Conservation (phyloP, 30 jellyfish, hydroid and myxozoan species). For the Aurelia aurita region DNA sequence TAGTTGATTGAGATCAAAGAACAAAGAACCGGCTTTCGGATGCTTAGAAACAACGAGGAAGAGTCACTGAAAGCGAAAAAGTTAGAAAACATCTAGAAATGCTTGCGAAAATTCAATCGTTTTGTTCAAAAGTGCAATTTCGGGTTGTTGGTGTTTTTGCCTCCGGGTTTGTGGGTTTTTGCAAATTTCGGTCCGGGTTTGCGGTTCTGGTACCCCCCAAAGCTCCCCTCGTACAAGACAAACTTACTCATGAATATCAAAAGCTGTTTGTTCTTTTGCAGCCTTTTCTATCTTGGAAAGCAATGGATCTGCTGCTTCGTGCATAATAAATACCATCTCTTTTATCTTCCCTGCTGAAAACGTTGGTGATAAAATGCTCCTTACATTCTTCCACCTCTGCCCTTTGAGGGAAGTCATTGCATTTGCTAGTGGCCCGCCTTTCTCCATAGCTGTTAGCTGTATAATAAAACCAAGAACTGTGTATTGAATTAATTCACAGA, state of each 20-base stretch:
- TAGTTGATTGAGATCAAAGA: too few relatives aligned
- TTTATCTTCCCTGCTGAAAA: constrained; percentile 46
- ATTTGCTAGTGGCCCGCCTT: constrained; percentile 14
- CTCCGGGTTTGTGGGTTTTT: too few relatives aligned
- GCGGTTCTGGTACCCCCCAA: too few relatives aligned
- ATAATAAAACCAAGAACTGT: neutral
- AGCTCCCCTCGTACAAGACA: neutral
- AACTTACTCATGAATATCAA: constrained; percentile 24
- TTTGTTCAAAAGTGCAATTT: too few relatives aligned
- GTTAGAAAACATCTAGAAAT: too few relatives aligned
- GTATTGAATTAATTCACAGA: too few relatives aligned
- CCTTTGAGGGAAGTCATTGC: constrained; percentile 24
- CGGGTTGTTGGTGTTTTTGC: too few relatives aligned
- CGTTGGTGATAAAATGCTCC: constrained; percentile 25
- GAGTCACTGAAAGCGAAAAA: too few relatives aligned
- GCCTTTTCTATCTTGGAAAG: constrained; percentile 18
- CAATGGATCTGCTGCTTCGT: constrained; percentile 14
- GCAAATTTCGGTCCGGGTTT: too few relatives aligned
- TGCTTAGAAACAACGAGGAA: too few relatives aligned
- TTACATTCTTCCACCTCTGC: constrained; percentile 23
- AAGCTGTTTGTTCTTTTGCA: neutral
- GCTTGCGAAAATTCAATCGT: too few relatives aligned
- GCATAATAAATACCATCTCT: constrained; percentile 15
- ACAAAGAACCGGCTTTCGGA: too few relatives aligned
- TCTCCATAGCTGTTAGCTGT: neutral